A percentile compares a stretch with the other conserved stretches of the same genome.
Evolutionary conservation across 2,113 vertebrate genomes (phyloP).

Genomic region (Polypterus bichir): DNA sequence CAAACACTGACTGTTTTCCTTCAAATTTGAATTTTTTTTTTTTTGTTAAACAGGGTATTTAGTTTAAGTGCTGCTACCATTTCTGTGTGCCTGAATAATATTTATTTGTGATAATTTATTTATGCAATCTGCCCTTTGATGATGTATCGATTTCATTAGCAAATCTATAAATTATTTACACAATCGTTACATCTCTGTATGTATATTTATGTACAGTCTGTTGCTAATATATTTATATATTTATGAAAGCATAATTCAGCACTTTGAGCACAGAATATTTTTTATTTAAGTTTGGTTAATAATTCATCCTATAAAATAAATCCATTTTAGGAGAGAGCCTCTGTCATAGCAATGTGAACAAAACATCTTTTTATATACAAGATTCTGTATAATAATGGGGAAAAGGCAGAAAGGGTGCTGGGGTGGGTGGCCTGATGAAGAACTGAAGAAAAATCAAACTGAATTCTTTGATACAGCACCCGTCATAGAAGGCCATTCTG

Average conservation of each 20-base stretch:
- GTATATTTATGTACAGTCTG: slow-evolving; percentile 31
- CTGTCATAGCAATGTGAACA: slow-evolving; percentile 17
- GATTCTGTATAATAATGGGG: too few species aligned
- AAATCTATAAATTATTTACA: slow-evolving; percentile 39
- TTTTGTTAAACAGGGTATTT: too few species aligned
- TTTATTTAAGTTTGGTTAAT: slow-evolving; percentile 43
- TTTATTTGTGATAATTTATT: slow-evolving; percentile 45
- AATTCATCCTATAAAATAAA: slow-evolving; percentile 38
- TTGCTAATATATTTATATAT: slow-evolving; percentile 26
- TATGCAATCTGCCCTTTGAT: slow-evolving; percentile 38
- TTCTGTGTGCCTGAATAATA: slow-evolving; percentile 20
- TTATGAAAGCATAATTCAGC: slow-evolving; percentile 33
- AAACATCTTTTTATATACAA: too few species aligned
- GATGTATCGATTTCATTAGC: slow-evolving; percentile 39
- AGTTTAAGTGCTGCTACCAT: slow-evolving; percentile 6
- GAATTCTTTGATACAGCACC: too few species aligned
- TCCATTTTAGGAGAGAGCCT: slow-evolving; percentile 23
- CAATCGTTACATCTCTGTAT: slow-evolving; percentile 16
- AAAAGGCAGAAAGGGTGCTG: too few species aligned
- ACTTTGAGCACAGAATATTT: slow-evolving; percentile 30
- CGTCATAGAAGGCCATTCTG: too few species aligned
- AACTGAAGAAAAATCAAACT: too few species aligned
- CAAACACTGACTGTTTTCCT: too few species aligned
- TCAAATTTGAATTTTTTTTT: too few species aligned
- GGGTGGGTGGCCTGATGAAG: too few species aligned